Evolutionary conservation across 2,797 vertebrate species (phyloP).

Genomic region (Momotus momota): DNA sequence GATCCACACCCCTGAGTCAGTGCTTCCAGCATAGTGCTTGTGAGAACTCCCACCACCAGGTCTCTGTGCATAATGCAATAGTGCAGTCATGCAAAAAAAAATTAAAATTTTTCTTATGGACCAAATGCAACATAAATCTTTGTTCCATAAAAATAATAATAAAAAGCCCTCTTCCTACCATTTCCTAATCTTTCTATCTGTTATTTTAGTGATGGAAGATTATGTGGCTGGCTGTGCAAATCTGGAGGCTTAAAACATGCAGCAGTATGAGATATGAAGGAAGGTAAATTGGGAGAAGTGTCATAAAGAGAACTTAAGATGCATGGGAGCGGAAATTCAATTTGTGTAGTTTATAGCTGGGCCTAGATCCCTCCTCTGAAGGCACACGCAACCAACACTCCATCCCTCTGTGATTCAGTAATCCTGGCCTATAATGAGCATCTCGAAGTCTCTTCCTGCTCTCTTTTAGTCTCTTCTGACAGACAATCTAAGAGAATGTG

Average conservation of each 20-base stretch:
- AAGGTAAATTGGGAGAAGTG: not conserved
- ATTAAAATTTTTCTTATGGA: constrained; percentile 26
- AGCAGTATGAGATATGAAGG: not conserved
- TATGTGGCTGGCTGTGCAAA: not conserved
- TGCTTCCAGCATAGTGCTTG: constrained; percentile 40
- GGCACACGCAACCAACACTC: not conserved
- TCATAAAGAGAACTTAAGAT: not conserved
- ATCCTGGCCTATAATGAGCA: not conserved
- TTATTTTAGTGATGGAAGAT: not conserved
- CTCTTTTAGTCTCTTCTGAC: not conserved
- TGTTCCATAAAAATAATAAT: not conserved
- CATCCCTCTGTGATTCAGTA: not conserved
- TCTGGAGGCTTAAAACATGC: not conserved
- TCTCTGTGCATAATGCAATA: constrained; percentile 57
- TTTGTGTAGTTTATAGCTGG: not conserved
- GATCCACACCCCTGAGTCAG: constrained; percentile 26
- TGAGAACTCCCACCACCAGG: constrained; percentile 45
- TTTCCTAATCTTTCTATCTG: not conserved
- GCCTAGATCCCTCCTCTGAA: not conserved
- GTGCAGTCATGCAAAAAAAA: constrained; percentile 50
- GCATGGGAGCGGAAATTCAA: not conserved
- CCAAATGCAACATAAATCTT: constrained; percentile 34
- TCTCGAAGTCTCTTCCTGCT: not conserved
- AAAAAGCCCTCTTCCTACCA: not conserved
- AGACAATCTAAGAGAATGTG: not conserved